Evolutionary conservation across 2,113 vertebrate species (phyloP).

Genomic region (Odocoileus hemionus): DNA sequence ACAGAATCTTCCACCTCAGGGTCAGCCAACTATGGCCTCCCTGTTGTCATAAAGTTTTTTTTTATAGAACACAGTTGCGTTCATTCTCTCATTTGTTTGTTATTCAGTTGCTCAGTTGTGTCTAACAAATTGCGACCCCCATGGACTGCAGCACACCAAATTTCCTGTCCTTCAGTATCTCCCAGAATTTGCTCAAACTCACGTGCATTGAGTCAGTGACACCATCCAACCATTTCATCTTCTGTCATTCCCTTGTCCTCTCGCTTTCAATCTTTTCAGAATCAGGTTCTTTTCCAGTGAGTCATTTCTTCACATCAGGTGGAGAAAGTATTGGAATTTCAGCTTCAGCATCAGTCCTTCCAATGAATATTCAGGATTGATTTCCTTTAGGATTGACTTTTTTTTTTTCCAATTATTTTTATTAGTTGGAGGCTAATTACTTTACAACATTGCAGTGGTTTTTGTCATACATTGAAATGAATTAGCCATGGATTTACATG

Average conservation of each 20-base stretch:
- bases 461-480: too few relatives aligned
- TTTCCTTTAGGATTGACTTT: too few relatives aligned
- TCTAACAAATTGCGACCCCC: background rate
- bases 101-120: background rate
- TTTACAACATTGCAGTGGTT: too few relatives aligned
- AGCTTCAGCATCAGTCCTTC: background rate
- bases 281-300: background rate
- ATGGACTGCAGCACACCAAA: background rate
- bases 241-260: background rate
- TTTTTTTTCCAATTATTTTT: too few relatives aligned
- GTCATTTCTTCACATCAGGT: background rate
- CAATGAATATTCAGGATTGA: background rate
- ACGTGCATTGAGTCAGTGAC: background rate
- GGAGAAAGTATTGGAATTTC: background rate
- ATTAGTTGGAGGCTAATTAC: too few relatives aligned
- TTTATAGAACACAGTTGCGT: background rate
- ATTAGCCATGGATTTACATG: too few relatives aligned
- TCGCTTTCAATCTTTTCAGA: background rate
- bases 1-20: background rate
- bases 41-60: background rate
- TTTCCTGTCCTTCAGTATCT: background rate
- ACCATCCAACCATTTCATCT: background rate
- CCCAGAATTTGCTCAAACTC: background rate
- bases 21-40: background rate
- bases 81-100: background rate